Percentiles rank a stretch among this genome's conserved stretches.
Conservation (phyloP, 2,113 vertebrate species). For the Symphodus melops region DNA sequence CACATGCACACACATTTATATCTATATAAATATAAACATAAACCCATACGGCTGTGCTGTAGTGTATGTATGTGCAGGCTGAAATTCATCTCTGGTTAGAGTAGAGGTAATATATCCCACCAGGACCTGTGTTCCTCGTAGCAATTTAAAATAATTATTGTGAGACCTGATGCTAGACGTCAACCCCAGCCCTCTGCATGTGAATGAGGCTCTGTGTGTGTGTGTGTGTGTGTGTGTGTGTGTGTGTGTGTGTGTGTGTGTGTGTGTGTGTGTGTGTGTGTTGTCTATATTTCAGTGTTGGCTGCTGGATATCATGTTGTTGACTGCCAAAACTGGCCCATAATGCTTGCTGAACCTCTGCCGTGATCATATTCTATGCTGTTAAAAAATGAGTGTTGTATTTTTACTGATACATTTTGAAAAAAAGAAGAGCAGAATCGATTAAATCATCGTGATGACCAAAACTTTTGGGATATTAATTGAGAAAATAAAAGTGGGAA, state of each 20-base stretch:
- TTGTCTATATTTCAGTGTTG: slow-evolving; percentile 25
- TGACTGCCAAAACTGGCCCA: slow-evolving; percentile 25
- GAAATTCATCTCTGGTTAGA: slow-evolving; percentile 93
- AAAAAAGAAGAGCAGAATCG: too few relatives aligned
- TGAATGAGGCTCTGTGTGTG: slow-evolving; percentile 84
- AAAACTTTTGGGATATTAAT: too few relatives aligned
- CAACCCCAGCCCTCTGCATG: slow-evolving; percentile 91
- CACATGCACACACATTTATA: slow-evolving; percentile 14
- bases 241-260: slow-evolving; percentile 6
- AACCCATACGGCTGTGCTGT: slow-evolving; percentile 41
- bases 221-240: slow-evolving; percentile 5
- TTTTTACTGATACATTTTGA: too few relatives aligned
- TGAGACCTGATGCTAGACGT: slow-evolving; percentile 95
- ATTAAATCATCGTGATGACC: too few relatives aligned
- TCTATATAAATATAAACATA: slow-evolving; percentile 46
- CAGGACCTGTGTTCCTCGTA: slow-evolving; percentile 93
- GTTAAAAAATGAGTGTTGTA: not conserved
- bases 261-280: not conserved
- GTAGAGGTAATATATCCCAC: slow-evolving; percentile 96
- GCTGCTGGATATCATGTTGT: slow-evolving; percentile 38
- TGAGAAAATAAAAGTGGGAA: too few relatives aligned
- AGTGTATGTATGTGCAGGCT: slow-evolving; percentile 82
- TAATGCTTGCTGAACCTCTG: slow-evolving; percentile 22
- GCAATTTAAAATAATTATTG: slow-evolving; percentile 99
- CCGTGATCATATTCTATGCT: slow-evolving; percentile 25